These are phyloP conservation scores for Patiria miniata DNA, from an alignment of 35 echinoderm and acorn worm genomes.

Conservation along the genomic window DNA sequence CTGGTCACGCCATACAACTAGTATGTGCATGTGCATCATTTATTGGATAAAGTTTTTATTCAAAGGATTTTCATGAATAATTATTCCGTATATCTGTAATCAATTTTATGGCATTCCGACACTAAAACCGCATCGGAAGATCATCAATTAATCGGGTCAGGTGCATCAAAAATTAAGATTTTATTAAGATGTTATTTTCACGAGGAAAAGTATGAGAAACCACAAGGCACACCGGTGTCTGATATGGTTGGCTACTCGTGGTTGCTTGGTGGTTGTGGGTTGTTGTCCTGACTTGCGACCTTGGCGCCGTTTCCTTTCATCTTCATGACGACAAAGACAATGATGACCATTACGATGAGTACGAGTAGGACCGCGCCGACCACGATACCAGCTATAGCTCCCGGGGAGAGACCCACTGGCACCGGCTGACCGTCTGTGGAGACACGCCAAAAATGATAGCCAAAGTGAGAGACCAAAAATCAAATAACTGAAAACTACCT, in stretches of 20 bases:
- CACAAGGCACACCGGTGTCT: not conserved
- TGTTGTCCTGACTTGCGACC: not conserved
- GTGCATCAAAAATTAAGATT: not conserved
- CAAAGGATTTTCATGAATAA: no score
- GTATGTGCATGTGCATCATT: no score
- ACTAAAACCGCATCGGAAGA: no score
- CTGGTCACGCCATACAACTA: no score
- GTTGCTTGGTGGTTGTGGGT: not conserved
- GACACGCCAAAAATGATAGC: not conserved
- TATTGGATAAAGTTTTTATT: no score
- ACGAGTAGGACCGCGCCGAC: not conserved
- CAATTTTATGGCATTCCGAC: no score
- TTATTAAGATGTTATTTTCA: not conserved
- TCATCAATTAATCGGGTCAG: no score
- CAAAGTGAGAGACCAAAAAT: not conserved
- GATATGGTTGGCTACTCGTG: not conserved
- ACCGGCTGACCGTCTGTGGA: not conserved
- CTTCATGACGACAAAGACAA: not conserved
- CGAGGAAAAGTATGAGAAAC: not conserved
- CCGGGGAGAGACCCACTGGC: not conserved
- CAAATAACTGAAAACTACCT: not conserved
- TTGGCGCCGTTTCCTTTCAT: slow-evolving; percentile 7
- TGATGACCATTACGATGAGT: not conserved
- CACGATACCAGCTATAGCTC: slow-evolving; percentile 1
- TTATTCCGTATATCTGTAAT: no score